Evolutionary conservation across 2,797 vertebrate species (phyloP), one percentile per base, ranked within the genome.

Genomic region (Hirundo rustica): DNA sequence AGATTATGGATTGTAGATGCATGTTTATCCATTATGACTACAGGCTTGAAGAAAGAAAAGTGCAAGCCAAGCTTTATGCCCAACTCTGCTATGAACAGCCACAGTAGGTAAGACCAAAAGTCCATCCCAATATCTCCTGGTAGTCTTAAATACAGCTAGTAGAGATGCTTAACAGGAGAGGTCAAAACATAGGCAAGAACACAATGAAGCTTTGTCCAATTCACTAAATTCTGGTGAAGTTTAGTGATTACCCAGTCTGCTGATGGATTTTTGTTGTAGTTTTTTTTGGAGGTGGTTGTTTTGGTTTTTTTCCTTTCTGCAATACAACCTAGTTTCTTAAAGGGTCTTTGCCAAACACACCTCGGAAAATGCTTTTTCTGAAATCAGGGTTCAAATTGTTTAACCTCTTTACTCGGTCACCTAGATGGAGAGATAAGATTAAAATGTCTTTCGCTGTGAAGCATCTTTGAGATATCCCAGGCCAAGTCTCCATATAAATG

Each of bases 361-460:
- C 76, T 94, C 79, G 60, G 74, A 82, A 92, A 95, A 70, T 19
- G 21, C 3, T 90, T 86, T 85, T 86, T 88, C 85, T 90, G 91
- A 87, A 92, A 90, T 40, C 4, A 2, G 53, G 93, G 47, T 82
- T 60, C 32, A 80, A 71, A 67, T 61, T 73, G 11, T 32, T 92
- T 89, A 77, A 91, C 77, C 75, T 85, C 65, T 91, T 85, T 77
- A 89, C 83, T 93, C 44, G 45, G 67, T 67, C 85, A 92, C 55
- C 58, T 53, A 92, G 89, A 94, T 92, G 55, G 23, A 73, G 29
- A 72, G 87, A 78, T 91, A 93, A 83, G 92, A 91, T 90, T 81
- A 92, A 92, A 92, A 86, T 25, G 47, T 47, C 76, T 85, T 73
- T 88, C 50, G 61, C 16, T 81, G 55, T 84, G 88, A 92, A 87